Percentiles rank a stretch among this genome's conserved stretches.
Conservation (phyloP, 2,888 invertebrate species). For the Cacoxenus indagator region DNA sequence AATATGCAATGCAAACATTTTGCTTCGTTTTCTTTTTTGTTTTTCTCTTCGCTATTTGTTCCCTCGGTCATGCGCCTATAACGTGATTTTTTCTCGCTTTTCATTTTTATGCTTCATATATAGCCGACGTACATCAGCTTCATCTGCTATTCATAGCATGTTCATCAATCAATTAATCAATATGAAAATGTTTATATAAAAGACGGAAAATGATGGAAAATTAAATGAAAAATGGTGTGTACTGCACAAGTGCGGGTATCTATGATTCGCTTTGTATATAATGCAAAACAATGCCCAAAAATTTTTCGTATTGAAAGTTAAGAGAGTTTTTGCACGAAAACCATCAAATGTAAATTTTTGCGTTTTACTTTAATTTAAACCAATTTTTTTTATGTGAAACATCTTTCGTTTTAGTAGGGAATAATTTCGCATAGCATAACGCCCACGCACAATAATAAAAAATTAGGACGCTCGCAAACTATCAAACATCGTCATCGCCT, state of each 20-base stretch:
- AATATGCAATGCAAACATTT: slow-evolving; percentile 57
- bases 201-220: background rate
- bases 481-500: no score
- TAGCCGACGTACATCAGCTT: slow-evolving; percentile 43
- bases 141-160: slow-evolving; percentile 59
- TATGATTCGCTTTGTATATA: background rate
- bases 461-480: no score
- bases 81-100: slow-evolving; percentile 17
- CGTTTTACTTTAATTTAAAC: no score
- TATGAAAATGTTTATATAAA: slow-evolving; percentile 36
- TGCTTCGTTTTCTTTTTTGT: slow-evolving; percentile 29
- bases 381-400: no score
- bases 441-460: no score
- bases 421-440: no score
- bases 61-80: no score
- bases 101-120: slow-evolving; percentile 17
- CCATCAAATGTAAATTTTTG: no score
- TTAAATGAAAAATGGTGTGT: background rate
- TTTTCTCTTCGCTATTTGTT: background rate
- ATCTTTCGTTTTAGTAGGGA: no score
- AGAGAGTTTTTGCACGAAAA: no score
- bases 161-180: slow-evolving; percentile 63
- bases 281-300: no score
- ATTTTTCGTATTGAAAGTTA: no score
- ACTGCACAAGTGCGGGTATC: background rate